Base-by-base conservation (phyloP, 2,797 vertebrate genomes). In the Rhinoraja longicauda region DNA sequence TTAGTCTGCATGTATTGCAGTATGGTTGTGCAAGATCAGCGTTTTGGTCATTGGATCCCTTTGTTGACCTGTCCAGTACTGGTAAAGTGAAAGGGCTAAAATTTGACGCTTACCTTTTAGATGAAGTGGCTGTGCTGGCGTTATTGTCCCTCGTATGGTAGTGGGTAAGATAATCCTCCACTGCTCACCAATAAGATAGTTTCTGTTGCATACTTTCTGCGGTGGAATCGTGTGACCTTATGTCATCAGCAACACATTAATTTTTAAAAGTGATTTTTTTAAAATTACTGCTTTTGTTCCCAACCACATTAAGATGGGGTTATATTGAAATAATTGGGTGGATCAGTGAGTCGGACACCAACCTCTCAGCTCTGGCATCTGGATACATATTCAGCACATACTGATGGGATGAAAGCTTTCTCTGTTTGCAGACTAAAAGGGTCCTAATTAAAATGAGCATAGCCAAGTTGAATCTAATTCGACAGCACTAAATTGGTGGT, bases 11-110 rank as follows among this genome's bases (percentile, higher is more conserved):
- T 92, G 90, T 92, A 72, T 75, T 45, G 67, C 67, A 29, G 29
- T 75, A 75, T 72, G 90, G 36, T 53, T 92, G 90, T 53, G 90
- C 45, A 70, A 92, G 90, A 39, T 92, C 67, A n/a, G 90, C 70
- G 8, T 92, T 75, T 29, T 13, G 4, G 24, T 72, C 64, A 70
- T 0, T 53, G 64, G 32, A 45, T 45, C 36, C 36, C 91, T 53
- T 15, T 73, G 24, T 75, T 39, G 45, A 75, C 32, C 70, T 73
- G 90, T 45, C 70, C 70, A 72, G 36, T 72, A 39, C 39, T 73
- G 70, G 36, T 67, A 72, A 91, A 45, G 67, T 53, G 64, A 39
- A 73, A 45, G 67, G 39, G 90, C 90, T 53, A 36, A 91, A 67
- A 72, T 91, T 91, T 72, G 36, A 39, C 90, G 39, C 73, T 73